Conservation (phyloP, 2,113 vertebrate genomes). For the Stegostoma tigrinum region DNA sequence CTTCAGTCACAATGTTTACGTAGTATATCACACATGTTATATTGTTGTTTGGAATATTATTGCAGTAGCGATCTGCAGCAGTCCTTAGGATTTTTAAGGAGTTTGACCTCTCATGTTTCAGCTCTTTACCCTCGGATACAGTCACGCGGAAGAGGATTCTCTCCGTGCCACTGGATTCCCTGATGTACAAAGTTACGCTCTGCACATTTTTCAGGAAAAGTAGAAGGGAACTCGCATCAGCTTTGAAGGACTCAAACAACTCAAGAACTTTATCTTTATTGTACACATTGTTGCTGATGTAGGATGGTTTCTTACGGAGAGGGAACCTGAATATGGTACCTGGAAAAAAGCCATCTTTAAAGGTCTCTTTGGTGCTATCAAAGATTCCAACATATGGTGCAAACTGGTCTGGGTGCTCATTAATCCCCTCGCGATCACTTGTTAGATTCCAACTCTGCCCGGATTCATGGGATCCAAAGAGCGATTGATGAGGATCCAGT, state of each 20-base stretch:
- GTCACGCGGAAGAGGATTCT: slow-evolving; percentile 82
- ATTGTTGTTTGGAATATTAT: slow-evolving; percentile 64
- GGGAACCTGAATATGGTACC: slow-evolving; percentile 96
- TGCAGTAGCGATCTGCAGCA: slow-evolving; percentile 79
- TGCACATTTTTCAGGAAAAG: slow-evolving; percentile 92
- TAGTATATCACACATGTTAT: slow-evolving; percentile 86
- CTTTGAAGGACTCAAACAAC: slow-evolving; percentile 89
- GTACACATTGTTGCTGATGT: slow-evolving; percentile 85
- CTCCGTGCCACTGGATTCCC: slow-evolving; percentile 79
- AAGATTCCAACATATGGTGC: slow-evolving; percentile 83
- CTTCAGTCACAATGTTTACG: slow-evolving; percentile 74
- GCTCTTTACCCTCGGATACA: slow-evolving; percentile 65
- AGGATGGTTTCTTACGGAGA: slow-evolving; percentile 80
- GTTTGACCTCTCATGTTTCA: slow-evolving; percentile 72
- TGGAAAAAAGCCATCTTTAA: slow-evolving; percentile 74
- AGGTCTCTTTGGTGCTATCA: slow-evolving; percentile 79
- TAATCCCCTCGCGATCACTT: slow-evolving; percentile 83
- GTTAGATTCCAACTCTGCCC: slow-evolving; percentile 96
- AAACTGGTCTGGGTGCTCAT: slow-evolving; percentile 82
- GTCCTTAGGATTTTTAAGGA: slow-evolving; percentile 73
- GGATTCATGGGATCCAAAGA: slow-evolving; percentile 89
- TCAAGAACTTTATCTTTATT: slow-evolving; percentile 92
- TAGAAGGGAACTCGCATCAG: slow-evolving; percentile 87
- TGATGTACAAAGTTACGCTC: slow-evolving; percentile 77
- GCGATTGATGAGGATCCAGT: slow-evolving; percentile 89